Evolutionary conservation across 2,888 invertebrate species (phyloP), one percentile per base, ranked within the genome.

Genomic region (Orchesellides sinensis): DNA sequence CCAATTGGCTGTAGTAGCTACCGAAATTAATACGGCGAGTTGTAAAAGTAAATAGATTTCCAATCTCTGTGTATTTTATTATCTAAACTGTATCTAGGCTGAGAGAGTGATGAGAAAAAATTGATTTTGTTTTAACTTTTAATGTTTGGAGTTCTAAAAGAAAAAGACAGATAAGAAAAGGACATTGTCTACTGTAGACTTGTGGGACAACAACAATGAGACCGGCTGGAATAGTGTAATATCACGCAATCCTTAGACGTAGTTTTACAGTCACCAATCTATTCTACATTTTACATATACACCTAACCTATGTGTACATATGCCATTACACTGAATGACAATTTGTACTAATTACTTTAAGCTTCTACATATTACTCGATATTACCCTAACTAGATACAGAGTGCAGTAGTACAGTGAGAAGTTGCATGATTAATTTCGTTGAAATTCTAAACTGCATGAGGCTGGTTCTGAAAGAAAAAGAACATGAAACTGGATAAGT

Each of bases 1-100:
- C n/a, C 40, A 40, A 40, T 40, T 40, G 40, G n/a, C 40, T 54
- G 29, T 27, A n/a, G n/a, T n/a, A 68, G 69, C 77, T 77, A 68
- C 77, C 19, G 69, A 77, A 77, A 77, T 77, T 77, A 77, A 69
- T 77, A 68, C 77, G 47, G 52, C 19, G 59, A 59, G 56, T 56
- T 68, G 75, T 77, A 74, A 52, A 65, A 32, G 23, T 8, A 32
- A 32, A 27, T 12, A 75, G 56, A 56, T 72, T 69, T 47, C 56
- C 8, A 49, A 69, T 77, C 77, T 77, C 25, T 45, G 47, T 63
- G 32, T 49, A 25, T 25, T 61, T 8, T 8, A 25, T 69, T 56
- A 78, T 78, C 78, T 78, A 78, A 59, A 78, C 69, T 40, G 68
- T 47, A 78, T 78, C 78, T 69, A 29, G 59, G 12, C 32, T 29